Conservation (phyloP, 2,888 invertebrate species). For the Galerucella calmariensis region DNA sequence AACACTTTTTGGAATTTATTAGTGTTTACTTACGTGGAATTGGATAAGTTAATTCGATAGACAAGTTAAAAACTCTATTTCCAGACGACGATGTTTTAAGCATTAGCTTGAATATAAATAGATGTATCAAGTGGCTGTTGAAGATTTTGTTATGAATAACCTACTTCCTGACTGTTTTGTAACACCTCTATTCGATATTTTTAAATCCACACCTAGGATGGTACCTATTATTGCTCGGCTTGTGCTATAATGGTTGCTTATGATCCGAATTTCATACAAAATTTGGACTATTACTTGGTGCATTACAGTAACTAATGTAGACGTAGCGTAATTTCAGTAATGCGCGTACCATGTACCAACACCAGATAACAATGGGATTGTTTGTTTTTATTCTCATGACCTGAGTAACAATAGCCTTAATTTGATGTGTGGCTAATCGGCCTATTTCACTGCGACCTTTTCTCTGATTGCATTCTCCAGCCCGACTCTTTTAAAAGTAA, state of each 20-base stretch:
- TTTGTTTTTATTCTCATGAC: too few species aligned
- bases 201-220: background rate
- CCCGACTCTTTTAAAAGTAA: too few species aligned
- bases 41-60: constrained; percentile 21
- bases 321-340: too few species aligned
- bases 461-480: too few species aligned
- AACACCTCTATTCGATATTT: background rate
- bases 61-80: constrained; percentile 19
- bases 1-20: constrained; percentile 12
- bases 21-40: constrained; percentile 21
- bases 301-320: too few species aligned
- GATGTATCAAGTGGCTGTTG: constrained; percentile 18
- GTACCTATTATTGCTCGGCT: background rate
- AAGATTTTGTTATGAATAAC: constrained; percentile 8
- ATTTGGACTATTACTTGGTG: too few species aligned
- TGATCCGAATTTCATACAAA: background rate
- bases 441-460: too few species aligned
- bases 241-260: background rate
- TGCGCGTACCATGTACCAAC: too few species aligned
- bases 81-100: constrained; percentile 9
- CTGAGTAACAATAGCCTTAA: too few species aligned
- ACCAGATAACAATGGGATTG: too few species aligned
- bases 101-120: constrained; percentile 19
- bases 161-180: constrained; percentile 12
- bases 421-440: too few species aligned